Base-by-base conservation (phyloP, 1,140 invertebrate genomes). In the Patella vulgata region DNA sequence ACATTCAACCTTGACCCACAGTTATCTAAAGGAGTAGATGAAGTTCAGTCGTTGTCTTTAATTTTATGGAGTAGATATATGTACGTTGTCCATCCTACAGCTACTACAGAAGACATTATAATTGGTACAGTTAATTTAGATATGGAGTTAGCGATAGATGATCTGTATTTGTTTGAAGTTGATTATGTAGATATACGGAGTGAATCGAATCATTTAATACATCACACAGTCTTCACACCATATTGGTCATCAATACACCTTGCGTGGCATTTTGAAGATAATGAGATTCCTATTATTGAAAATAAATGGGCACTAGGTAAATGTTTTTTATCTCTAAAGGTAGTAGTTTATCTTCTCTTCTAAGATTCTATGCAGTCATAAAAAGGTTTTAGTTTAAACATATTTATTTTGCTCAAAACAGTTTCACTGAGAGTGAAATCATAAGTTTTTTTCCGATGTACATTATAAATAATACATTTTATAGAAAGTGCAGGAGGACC, bases 261-360 rank as follows among this genome's bases (percentile, higher is more conserved):
- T n/a, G 51, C 63, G 0, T 76, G 68, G 71, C 59, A 66, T 36
- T 73, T 71, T 58, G 9, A 52, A n/a, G 71, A 75, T 52, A 43
- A 57, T 14, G 60, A 66, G 4, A 62, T 59, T 58, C 59, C 59
- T 3, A 73, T 75, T 23, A 57, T 55, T 3, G 66, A 73, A 19
- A 73, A 71, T 47, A 59, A 36, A 46, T 75, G 70, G 70, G 73
- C 73, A 2, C 62, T 75, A 42, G 73, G 73, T 73, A 66, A 39
- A 48, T 58, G 21, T 25, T 25, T 4, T 0, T 12, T 25, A 6
- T 50, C 57, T 60, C 39, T 65, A 43, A 14, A 57, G 54, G 40
- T 44, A 48, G 3, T 54, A 64, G 17, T 53, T 60, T 21, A 60
- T 51, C 23, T 11, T 31, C 1, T 2, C 14, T 19, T 48, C 19